phyloP scores from a whole-genome alignment of 2,113 vertebrate species.

The Pomatostomus ruficeps region DNA sequence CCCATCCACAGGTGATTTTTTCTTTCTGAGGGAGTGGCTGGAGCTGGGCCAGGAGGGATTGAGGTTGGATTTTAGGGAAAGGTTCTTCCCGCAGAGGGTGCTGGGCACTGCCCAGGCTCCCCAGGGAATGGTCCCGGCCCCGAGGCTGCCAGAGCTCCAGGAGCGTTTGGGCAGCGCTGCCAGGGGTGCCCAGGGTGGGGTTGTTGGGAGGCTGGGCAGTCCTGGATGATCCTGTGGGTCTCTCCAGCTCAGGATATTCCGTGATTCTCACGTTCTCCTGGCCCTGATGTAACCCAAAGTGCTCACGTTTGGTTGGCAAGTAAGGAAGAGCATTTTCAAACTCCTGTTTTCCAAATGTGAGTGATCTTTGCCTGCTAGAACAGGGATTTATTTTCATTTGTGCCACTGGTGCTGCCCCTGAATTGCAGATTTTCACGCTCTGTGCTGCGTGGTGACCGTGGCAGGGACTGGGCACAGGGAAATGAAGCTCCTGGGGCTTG shows the following conservation, averaged over 20 bases:
- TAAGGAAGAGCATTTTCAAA: too few species aligned
- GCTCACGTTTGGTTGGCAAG: background rate
- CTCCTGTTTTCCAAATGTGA: background rate
- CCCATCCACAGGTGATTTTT: background rate
- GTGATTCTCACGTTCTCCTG: background rate
- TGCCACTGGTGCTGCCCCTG: background rate
- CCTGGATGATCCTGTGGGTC: rapidly evolving
- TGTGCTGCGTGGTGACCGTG: background rate
- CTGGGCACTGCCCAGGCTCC: background rate
- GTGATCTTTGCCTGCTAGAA: background rate
- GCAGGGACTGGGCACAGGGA: background rate
- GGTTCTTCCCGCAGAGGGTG: background rate
- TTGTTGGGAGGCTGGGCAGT: background rate
- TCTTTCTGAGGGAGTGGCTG: background rate
- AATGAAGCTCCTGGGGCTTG: background rate
- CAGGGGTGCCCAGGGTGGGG: background rate
- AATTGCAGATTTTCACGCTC: too few species aligned
- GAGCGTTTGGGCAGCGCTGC: background rate
- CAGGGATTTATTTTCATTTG: background rate
- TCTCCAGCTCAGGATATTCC: rapidly evolving
- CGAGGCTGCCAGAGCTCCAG: background rate
- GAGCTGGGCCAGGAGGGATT: background rate
- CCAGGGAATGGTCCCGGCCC: background rate
- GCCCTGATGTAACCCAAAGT: background rate
- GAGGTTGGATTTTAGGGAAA: background rate